These are phyloP conservation scores for Leptosomus discolor DNA, from an alignment of 2,113 vertebrate genomes.

Conservation along the genomic window DNA sequence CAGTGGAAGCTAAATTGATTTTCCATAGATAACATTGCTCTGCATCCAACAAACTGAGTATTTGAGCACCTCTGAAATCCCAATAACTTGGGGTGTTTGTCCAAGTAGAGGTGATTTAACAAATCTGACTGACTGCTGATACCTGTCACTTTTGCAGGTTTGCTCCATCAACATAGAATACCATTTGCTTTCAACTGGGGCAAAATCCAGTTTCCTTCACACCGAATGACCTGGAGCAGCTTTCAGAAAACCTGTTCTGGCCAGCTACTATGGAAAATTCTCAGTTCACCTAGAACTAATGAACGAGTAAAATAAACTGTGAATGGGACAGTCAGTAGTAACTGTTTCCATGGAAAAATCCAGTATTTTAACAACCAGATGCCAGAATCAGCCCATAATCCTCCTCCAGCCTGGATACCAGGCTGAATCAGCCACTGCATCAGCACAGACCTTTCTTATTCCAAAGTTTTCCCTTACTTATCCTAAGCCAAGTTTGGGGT, in stretches of 20 bases:
- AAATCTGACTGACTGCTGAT: not conserved
- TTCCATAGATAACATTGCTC: not conserved
- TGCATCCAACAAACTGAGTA: not conserved
- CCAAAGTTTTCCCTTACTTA: not conserved
- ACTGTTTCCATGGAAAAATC: slow-evolving; percentile 21
- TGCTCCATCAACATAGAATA: not conserved
- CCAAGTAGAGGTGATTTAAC: not conserved
- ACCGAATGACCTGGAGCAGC: not conserved
- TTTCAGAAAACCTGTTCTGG: not conserved
- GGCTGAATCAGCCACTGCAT: not conserved
- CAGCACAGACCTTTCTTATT: not conserved
- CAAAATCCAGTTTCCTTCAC: not conserved
- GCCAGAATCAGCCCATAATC: not conserved
- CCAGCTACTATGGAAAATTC: slow-evolving; percentile 3
- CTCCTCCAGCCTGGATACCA: not conserved
- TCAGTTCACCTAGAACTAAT: not conserved
- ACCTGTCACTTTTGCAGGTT: not conserved
- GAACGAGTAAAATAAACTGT: not conserved
- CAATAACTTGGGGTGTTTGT: not conserved
- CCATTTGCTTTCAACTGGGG: not conserved
- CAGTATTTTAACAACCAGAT: not conserved
- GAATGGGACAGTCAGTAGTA: not conserved
- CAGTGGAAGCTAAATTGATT: not conserved
- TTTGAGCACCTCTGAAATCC: not conserved
- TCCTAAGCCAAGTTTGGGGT: not conserved